phyloP scores from a whole-genome alignment of 2,113 vertebrate genomes.

The Xenotilapia flavipinnis region DNA sequence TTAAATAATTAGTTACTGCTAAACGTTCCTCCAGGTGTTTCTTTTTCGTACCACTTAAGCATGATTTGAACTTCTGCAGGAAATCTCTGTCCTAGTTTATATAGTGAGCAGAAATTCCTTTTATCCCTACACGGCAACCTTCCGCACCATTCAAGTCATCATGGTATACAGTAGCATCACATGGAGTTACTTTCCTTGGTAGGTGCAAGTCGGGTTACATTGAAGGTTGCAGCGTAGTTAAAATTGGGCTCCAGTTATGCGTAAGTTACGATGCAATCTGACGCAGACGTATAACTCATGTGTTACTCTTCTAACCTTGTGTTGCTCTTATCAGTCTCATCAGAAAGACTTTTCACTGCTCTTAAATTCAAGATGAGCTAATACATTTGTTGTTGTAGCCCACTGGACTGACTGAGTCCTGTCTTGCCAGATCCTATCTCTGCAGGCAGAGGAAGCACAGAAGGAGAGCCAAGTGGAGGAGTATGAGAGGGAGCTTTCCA shows the following conservation, averaged over 20 bases:
- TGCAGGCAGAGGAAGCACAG: slow-evolving; percentile 83
- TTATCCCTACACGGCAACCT: neutral
- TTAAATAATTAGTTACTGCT: neutral
- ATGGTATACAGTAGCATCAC: neutral
- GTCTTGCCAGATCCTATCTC: slow-evolving; percentile 77
- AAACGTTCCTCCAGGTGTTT: neutral
- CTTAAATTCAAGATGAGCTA: neutral
- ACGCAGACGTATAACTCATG: neutral
- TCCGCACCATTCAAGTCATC: neutral
- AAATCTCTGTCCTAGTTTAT: neutral
- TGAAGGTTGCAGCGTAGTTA: neutral
- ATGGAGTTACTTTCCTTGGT: neutral
- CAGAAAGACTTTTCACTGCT: neutral
- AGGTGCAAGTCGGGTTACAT: neutral
- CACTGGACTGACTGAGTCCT: neutral
- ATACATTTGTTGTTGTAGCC: neutral
- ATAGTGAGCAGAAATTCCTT: accelerated
- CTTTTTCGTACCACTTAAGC: neutral
- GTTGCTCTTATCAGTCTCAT: neutral
- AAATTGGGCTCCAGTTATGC: neutral
- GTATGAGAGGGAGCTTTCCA: slow-evolving; percentile 83
- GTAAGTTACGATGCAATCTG: neutral
- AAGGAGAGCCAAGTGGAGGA: slow-evolving; percentile 85
- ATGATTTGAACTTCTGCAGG: neutral
- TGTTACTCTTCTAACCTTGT: neutral